Percentiles rank a stretch among this genome's conserved stretches.
These are phyloP conservation scores for Drosophila sp. DNA, from an alignment of 1,140 invertebrate genomes.

Conservation along the genomic window DNA sequence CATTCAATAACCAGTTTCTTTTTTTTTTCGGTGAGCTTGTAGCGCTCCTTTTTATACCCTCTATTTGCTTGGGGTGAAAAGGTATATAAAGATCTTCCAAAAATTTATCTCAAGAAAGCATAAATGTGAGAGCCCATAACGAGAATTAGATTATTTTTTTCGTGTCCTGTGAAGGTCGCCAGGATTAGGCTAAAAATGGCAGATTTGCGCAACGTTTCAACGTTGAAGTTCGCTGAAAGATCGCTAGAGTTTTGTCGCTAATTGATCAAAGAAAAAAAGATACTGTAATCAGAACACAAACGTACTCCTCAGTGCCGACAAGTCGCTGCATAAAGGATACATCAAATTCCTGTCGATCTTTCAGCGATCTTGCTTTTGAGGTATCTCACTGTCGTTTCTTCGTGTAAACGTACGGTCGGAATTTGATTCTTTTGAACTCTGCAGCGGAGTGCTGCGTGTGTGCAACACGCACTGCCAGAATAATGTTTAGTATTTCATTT, in stretches of 20 bases:
- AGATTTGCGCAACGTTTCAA: too few species aligned
- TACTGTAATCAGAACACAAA: too few species aligned
- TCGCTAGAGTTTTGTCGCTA: too few species aligned
- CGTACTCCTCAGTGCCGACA: too few species aligned
- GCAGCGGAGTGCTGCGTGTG: constrained; percentile 34
- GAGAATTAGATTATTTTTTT: too few species aligned
- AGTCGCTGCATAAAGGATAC: neutral
- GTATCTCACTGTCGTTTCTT: constrained; percentile 3
- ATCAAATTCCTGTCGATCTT: too few species aligned
- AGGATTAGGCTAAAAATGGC: too few species aligned
- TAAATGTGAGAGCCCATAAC: neutral
- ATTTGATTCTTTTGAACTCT: constrained; percentile 10
- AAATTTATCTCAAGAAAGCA: neutral
- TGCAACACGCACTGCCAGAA: constrained; percentile 21
- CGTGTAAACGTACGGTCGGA: neutral
- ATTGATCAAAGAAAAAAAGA: too few species aligned
- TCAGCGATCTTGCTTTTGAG: neutral
- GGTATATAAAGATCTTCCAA: neutral
- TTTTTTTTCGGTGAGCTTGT: constrained; percentile 56
- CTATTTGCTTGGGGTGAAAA: neutral
- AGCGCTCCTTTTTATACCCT: constrained; percentile 39
- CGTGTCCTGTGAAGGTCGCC: too few species aligned
- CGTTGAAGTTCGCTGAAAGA: too few species aligned
- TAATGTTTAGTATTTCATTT: constrained; percentile 46
- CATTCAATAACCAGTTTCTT: constrained; percentile 81